Percentiles rank a stretch among this genome's conserved stretches.
These are phyloP conservation scores for Palaemon carinicauda DNA, from an alignment of 1,140 invertebrate genomes.

Conservation along the genomic window DNA sequence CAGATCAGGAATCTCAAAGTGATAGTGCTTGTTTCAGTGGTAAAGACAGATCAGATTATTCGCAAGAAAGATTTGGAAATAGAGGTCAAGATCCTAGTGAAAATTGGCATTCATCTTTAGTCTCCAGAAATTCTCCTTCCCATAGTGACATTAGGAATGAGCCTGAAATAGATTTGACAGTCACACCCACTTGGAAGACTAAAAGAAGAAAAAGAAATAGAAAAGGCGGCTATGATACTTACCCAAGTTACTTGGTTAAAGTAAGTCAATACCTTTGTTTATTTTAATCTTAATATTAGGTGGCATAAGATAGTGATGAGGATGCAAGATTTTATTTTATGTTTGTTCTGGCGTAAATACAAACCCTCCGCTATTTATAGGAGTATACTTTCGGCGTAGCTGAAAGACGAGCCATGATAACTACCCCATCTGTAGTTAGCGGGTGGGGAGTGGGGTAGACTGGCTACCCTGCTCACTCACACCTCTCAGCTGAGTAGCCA, in stretches of 20 bases:
- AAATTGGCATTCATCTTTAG: too few species aligned
- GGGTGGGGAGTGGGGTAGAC: too few species aligned
- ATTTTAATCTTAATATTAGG: not conserved
- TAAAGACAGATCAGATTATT: not conserved
- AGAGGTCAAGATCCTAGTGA: not conserved
- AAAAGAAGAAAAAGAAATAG: not conserved
- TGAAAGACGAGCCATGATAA: too few species aligned
- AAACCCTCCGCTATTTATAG: too few species aligned
- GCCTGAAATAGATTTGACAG: not conserved
- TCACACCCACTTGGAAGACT: constrained; percentile 16
- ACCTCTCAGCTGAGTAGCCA: too few species aligned
- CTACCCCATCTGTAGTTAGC: too few species aligned
- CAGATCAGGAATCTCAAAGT: not conserved
- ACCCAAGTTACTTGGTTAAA: constrained; percentile 22
- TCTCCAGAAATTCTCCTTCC: too few species aligned
- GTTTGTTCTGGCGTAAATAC: too few species aligned
- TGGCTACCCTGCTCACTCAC: too few species aligned
- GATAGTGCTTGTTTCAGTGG: not conserved
- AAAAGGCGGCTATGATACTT: not conserved
- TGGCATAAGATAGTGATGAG: too few species aligned
- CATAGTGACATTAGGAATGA: not conserved
- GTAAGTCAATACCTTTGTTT: not conserved
- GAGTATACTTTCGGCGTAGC: too few species aligned
- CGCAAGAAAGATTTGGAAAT: not conserved
- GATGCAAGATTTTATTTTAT: too few species aligned